Percentiles rank a stretch among this genome's conserved stretches.
phyloP scores from a whole-genome alignment of 2,113 vertebrate species.

The Ptilonorhynchus violaceus region DNA sequence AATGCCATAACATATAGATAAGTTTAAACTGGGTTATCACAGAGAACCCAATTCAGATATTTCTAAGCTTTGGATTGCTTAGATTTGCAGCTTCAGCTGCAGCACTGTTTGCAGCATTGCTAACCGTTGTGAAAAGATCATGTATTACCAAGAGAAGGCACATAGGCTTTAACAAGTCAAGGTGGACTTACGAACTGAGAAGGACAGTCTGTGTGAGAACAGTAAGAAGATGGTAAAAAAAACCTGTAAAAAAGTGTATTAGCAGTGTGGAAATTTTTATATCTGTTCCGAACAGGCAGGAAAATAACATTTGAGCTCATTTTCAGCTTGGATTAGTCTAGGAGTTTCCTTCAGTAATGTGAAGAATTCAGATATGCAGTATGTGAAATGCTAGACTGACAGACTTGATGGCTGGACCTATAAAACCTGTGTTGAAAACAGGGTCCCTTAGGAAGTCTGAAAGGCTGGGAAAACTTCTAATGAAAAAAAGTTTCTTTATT shows the following conservation, averaged over 20 bases:
- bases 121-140: neutral
- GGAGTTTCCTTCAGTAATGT: neutral
- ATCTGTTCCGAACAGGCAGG: neutral
- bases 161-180: neutral
- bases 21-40: neutral
- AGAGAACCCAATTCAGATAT: neutral
- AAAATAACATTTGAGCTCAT: neutral
- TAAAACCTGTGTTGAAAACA: neutral
- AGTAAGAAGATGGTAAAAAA: neutral
- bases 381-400: neutral
- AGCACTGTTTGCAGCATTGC: neutral
- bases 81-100: neutral
- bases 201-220: neutral
- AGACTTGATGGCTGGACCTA: neutral
- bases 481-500: neutral
- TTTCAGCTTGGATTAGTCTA: neutral
- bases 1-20: rapidly evolving
- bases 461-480: neutral
- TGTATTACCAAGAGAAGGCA: neutral
- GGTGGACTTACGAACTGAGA: neutral
- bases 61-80: neutral
- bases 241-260: neutral
- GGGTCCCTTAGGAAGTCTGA: neutral
- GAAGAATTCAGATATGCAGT: neutral
- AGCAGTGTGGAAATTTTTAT: neutral